A percentile compares a stretch with the other conserved stretches of the same genome.
Conservation (phyloP, 2,797 vertebrate genomes). For the Poeciliopsis paucimaculata region DNA sequence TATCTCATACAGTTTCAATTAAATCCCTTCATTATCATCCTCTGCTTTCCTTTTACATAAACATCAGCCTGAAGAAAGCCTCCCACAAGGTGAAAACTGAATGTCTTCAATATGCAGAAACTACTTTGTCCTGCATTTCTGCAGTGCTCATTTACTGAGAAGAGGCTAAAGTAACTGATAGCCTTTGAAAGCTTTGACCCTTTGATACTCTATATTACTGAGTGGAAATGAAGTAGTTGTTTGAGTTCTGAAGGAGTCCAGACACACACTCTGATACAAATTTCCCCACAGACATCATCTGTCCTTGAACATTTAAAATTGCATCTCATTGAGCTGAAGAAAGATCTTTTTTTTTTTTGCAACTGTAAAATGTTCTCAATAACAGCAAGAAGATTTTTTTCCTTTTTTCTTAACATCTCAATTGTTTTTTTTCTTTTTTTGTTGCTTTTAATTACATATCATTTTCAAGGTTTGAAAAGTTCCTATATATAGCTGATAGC, state of each 20-base stretch:
- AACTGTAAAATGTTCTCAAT: conserved; percentile 27
- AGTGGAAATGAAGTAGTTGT: conserved; percentile 54
- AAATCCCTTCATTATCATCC: conserved; percentile 68
- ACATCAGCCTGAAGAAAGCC: conserved; percentile 40
- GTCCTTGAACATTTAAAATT: conserved; percentile 55
- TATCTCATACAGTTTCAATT: conserved; percentile 59
- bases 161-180: conserved; percentile 41
- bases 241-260: conserved; percentile 38
- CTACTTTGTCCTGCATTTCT: conserved; percentile 55
- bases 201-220: conserved; percentile 48
- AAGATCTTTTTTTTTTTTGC: conserved; percentile 3
- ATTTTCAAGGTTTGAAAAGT: conserved; percentile 12
- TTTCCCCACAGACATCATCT: conserved; percentile 11
- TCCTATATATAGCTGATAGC: conserved; percentile 1
- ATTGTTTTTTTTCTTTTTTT: not conserved
- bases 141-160: conserved; percentile 50
- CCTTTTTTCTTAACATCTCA: conserved; percentile 11
- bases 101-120: conserved; percentile 57
- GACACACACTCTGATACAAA: conserved; percentile 10
- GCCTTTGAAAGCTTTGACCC: conserved; percentile 52
- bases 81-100: conserved; percentile 61
- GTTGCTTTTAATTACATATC: conserved; percentile 6
- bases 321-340: conserved; percentile 16
- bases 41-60: conserved; percentile 74
- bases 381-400: not conserved